Evolutionary conservation across 2,888 invertebrate species (phyloP).

Genomic region (Platycheirus albimanus): DNA sequence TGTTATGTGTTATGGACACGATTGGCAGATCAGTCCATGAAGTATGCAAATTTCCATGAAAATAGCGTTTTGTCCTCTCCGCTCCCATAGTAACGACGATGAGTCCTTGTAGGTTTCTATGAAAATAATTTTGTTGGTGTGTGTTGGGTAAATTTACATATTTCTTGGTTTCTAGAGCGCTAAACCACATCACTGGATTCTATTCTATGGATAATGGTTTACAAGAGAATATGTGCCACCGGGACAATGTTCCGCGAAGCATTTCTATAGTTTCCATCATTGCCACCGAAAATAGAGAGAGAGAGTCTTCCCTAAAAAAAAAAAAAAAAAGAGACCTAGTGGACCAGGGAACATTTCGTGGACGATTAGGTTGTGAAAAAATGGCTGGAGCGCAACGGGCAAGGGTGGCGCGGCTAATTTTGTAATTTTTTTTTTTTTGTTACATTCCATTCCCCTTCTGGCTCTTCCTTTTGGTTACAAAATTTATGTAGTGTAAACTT

Average conservation of each 20-base stretch:
- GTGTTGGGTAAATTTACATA: not conserved
- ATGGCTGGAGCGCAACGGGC: conserved; percentile 47
- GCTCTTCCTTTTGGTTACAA: conserved; percentile 76
- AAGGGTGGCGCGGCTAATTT: conserved; percentile 65
- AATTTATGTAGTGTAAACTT: conserved; percentile 80
- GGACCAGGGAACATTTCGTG: conserved; percentile 76
- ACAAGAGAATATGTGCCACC: conserved; percentile 30
- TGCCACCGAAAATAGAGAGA: not conserved
- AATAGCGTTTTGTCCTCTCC: no score
- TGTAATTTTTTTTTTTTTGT: conserved; percentile 16
- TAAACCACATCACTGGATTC: conserved; percentile 36
- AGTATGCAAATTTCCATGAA: no score
- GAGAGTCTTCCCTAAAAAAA: conserved; percentile 4
- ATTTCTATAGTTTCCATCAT: conserved; percentile 8
- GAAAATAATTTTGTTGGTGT: no score
- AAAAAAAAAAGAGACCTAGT: conserved; percentile 30
- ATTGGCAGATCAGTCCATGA: no score
- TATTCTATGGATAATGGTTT: conserved; percentile 16
- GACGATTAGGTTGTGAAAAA: conserved; percentile 77
- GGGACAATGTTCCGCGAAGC: not conserved
- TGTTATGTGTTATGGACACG: no score
- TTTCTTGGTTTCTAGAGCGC: not conserved
- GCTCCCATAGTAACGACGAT: no score
- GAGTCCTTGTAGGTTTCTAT: no score
- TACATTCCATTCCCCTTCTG: conserved; percentile 59